Conservation (phyloP, 2,888 invertebrate genomes). For the Dione vanillae region DNA sequence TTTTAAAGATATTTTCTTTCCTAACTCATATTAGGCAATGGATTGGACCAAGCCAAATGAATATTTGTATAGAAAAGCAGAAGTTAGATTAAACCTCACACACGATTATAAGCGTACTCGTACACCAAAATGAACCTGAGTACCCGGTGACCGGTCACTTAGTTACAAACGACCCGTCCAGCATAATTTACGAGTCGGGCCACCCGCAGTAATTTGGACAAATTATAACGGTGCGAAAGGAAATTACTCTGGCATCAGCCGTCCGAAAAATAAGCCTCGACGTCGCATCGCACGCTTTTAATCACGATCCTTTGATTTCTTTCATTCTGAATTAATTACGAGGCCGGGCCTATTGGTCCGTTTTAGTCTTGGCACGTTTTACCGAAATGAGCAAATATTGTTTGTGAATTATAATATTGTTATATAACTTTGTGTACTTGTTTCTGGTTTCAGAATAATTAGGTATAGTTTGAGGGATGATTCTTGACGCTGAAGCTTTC, state of each 20-base stretch:
- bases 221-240: conserved; percentile 59
- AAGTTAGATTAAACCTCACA: background rate
- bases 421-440: background rate
- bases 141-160: conserved; percentile 25
- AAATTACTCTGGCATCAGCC: conserved; percentile 49
- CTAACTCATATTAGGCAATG: no score
- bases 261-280: conserved; percentile 50
- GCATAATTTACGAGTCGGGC: conserved; percentile 45
- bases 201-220: conserved; percentile 59
- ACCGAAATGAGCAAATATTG: conserved; percentile 38
- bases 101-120: background rate
- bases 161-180: conserved; percentile 29
- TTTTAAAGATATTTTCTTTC: background rate
- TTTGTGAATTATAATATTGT: conserved; percentile 17
- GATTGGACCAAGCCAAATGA: background rate
- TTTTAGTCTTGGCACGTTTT: conserved; percentile 36
- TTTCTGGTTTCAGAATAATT: background rate
- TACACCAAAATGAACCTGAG: conserved; percentile 3
- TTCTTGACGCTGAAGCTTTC: background rate
- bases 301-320: conserved; percentile 53
- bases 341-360: conserved; percentile 33
- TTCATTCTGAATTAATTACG: conserved; percentile 49
- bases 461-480: background rate
- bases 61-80: background rate
- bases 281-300: conserved; percentile 50